Conservation (phyloP, 2,888 invertebrate species). For the Ichneumoninae sp. region DNA sequence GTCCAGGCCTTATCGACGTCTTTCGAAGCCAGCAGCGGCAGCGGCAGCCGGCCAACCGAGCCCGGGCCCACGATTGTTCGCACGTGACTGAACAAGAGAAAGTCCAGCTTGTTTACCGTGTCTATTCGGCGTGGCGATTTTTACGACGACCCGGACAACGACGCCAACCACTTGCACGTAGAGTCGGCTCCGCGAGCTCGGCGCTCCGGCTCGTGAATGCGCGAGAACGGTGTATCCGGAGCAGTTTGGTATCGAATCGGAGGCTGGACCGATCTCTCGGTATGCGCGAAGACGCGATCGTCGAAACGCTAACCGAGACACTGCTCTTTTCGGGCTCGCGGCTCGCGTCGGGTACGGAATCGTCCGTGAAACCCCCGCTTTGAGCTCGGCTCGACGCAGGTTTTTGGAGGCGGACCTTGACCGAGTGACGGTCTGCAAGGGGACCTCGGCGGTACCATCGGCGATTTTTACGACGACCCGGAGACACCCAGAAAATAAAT, state of each 20-base stretch:
- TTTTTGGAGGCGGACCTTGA: slow-evolving; percentile 82
- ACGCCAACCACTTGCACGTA: slow-evolving; percentile 27
- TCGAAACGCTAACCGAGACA: neutral
- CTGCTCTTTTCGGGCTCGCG: slow-evolving; percentile 39
- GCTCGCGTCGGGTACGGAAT: slow-evolving; percentile 77
- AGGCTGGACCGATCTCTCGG: neutral
- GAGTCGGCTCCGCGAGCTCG: neutral
- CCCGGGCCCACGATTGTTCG: slow-evolving; percentile 65
- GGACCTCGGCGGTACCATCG: slow-evolving; percentile 29
- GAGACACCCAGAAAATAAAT: no score
- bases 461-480: slow-evolving; percentile 52
- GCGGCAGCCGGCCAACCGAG: slow-evolving; percentile 21
- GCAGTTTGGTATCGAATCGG: neutral
- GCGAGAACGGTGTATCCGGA: neutral
- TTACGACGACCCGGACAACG: slow-evolving; percentile 42
- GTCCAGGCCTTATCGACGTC: slow-evolving; percentile 35
- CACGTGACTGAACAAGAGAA: slow-evolving; percentile 69
- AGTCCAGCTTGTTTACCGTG: slow-evolving; percentile 65
- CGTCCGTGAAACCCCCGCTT: slow-evolving; percentile 72
- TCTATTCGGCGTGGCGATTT: slow-evolving; percentile 63
- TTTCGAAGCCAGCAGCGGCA: slow-evolving; percentile 21
- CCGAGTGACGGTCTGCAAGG: slow-evolving; percentile 80
- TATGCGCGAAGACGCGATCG: neutral
- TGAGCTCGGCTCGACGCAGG: slow-evolving; percentile 58
- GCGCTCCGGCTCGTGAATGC: neutral